Percentiles rank a stretch among this genome's conserved stretches.
Conservation (phyloP, 2,888 invertebrate species). For the Seira ritae region DNA sequence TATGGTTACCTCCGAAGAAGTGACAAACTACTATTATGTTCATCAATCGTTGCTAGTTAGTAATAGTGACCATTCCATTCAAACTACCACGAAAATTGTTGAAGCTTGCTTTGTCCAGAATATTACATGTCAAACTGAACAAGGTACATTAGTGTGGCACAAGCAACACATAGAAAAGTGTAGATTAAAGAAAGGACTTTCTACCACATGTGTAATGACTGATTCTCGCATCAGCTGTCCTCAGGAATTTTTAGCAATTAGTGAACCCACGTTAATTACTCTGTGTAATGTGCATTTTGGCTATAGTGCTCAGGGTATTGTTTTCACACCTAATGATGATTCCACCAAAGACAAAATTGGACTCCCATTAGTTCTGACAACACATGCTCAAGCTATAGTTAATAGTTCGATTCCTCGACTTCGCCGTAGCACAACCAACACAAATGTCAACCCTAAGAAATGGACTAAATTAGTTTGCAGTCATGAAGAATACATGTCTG, state of each 20-base stretch:
- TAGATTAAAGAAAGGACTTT: constrained; percentile 12
- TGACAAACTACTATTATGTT: constrained; percentile 16
- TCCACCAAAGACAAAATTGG: background rate
- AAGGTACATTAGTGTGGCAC: constrained; percentile 28
- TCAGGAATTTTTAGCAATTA: constrained; percentile 11
- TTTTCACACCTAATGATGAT: background rate
- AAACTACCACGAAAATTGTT: constrained; percentile 24
- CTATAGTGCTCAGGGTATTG: constrained; percentile 21
- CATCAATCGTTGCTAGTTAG: constrained; percentile 6
- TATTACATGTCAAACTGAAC: constrained; percentile 13
- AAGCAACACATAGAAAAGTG: background rate
- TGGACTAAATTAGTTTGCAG: too few relatives aligned
- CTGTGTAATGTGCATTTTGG: background rate
- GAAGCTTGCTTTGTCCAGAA: background rate
- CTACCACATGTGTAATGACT: constrained; percentile 26
- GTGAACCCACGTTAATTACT: background rate
- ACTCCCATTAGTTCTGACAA: background rate
- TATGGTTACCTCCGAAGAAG: background rate
- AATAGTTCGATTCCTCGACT: too few relatives aligned
- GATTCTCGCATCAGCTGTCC: constrained; percentile 32
- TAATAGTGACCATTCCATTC: constrained; percentile 26
- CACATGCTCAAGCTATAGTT: too few relatives aligned
- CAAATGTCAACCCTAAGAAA: too few relatives aligned
- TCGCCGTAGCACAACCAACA: too few relatives aligned
- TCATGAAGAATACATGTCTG: too few relatives aligned